A percentile compares a stretch with the other conserved stretches of the same genome.
phyloP scores from a whole-genome alignment of 2,888 invertebrate genomes.

The Orchesellides sinensis region DNA sequence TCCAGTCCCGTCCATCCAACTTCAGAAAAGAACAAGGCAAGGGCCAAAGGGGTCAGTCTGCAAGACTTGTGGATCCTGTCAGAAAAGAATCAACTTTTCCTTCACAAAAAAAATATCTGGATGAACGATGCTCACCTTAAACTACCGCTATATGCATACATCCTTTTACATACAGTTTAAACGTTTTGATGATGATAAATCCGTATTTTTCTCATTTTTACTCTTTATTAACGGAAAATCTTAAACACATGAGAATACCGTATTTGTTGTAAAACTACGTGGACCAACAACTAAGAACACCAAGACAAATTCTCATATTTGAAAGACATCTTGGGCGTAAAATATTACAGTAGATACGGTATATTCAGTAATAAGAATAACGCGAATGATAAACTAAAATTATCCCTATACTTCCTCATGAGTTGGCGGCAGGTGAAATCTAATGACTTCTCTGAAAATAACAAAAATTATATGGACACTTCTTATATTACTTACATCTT shows the following conservation, averaged over 20 bases:
- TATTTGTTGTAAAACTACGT: no score
- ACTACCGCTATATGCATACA: constrained; percentile 56
- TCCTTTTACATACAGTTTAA: not conserved
- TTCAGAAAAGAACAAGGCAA: not conserved
- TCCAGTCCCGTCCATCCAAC: not conserved
- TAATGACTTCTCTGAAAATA: constrained; percentile 45
- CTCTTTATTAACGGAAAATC: constrained; percentile 55
- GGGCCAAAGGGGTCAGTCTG: constrained; percentile 61
- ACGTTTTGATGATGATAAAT: constrained; percentile 41
- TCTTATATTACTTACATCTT: constrained; percentile 1
- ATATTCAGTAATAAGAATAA: constrained; percentile 1
- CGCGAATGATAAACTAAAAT: constrained; percentile 19
- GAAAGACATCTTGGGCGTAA: no score
- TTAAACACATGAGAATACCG: constrained; percentile 36
- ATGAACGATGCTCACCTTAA: constrained; percentile 49
- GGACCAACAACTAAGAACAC: no score
- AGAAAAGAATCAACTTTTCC: constrained; percentile 9
- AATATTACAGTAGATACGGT: constrained; percentile 4
- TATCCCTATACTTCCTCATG: constrained; percentile 6
- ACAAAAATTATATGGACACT: not conserved
- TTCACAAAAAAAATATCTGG: constrained; percentile 13
- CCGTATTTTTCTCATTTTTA: constrained; percentile 45
- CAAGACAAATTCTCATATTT: no score
- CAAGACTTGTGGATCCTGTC: constrained; percentile 66
- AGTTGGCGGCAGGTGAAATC: constrained; percentile 62